Evolutionary conservation across 2,888 invertebrate species (phyloP), one percentile per base, ranked within the genome.

Genomic region (Tetragonula carbonaria): DNA sequence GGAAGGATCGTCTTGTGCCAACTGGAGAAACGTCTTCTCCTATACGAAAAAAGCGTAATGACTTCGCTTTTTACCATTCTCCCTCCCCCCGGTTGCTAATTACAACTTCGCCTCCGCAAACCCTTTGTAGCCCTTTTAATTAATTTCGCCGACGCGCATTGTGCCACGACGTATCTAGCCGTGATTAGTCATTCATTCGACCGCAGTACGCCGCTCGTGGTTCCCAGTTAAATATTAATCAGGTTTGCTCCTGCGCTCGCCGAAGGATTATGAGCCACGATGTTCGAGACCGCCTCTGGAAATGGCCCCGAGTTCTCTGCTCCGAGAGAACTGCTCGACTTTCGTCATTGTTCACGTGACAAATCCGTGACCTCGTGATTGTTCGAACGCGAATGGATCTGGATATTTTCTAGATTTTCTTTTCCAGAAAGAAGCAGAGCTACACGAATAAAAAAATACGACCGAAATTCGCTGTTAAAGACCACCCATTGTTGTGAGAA

Each of bases 171-270:
- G 76, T 33, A 76, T 53, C 82, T 45, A 50, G 59, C 51, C 38
- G 18, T 53, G 71, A 84, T 84, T 84, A 84, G 82, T 84, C 83
- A 78, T 82, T 82, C 78, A 78, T 78, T 72, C 71, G 83, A 66
- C 82, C 82, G 78, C 62, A 55, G 38, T 28, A 76, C 57, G 59
- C 74, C 33, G 51, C 21, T 67, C 78, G 55, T 38, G 74, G 72
- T 59, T 63, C 53, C 65, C 59, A 78, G 70, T 84, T 74, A 84
- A 84, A 78, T 78, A 84, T 82, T 84, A 84, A 84, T 82, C 83
- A 55, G 74, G 71, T 77, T 74, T 55, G 50, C 70, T 45, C 8
- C 11, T 62, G 14, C 33, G 45, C 55, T 51, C 55, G 28, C 33
- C n/a, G 21, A 67, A 82, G 72, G 83, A 78, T 84, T 72, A 78